Evolutionary conservation across 2,888 invertebrate genomes (phyloP).

Genomic region (Darwinula stevensoni): DNA sequence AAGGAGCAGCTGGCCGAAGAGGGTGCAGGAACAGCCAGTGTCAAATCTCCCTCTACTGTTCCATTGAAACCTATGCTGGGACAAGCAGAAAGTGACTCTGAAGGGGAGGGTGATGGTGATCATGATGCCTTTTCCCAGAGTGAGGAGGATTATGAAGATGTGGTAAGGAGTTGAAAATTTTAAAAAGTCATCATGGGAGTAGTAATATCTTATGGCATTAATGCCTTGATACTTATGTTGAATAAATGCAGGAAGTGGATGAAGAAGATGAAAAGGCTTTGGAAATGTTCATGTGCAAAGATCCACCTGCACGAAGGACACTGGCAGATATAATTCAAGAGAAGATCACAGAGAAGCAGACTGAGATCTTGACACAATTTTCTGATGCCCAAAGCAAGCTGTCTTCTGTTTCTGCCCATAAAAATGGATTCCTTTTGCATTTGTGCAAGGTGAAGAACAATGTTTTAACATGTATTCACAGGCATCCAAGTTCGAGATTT

Average conservation of each 20-base stretch:
- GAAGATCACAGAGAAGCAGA: constrained; percentile 70
- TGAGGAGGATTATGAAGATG: too few species aligned
- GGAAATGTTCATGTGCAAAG: constrained; percentile 40
- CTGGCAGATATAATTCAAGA: constrained; percentile 72
- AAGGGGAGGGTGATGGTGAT: background rate
- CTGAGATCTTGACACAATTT: constrained; percentile 55
- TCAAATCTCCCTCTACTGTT: background rate
- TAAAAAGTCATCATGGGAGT: too few species aligned
- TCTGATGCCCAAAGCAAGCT: constrained; percentile 31
- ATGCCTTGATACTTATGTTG: background rate
- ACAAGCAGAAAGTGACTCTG: background rate
- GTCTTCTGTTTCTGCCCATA: background rate
- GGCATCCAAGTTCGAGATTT: constrained; percentile 32
- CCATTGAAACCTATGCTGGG: background rate
- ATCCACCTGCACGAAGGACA: constrained; percentile 31
- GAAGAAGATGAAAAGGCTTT: constrained; percentile 31
- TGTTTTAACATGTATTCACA: constrained; percentile 13
- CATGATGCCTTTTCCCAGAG: background rate
- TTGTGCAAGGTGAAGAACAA: background rate
- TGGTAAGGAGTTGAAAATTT: too few species aligned
- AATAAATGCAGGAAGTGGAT: background rate
- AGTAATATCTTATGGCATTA: too few species aligned
- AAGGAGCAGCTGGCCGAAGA: background rate
- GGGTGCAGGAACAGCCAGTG: background rate
- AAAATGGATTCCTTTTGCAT: constrained; percentile 5